Evolutionary conservation across 2,888 invertebrate species (phyloP).

Genomic region (Eupeodes luniger): DNA sequence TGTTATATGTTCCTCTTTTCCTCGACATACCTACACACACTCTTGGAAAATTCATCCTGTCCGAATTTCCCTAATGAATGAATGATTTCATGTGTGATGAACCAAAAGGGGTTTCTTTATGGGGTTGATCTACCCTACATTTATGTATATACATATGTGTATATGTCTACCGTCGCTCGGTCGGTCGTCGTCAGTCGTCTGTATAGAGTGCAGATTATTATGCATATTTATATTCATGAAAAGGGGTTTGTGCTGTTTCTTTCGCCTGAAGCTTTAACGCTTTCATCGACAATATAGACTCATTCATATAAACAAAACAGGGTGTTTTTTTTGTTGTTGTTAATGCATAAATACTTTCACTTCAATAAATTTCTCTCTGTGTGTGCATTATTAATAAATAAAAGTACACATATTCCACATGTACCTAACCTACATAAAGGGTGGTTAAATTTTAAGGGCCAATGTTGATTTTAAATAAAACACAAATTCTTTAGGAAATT

Average conservation of each 20-base stretch:
- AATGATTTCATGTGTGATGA: slow-evolving; percentile 51
- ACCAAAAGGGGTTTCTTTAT: not conserved
- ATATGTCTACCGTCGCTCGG: no score
- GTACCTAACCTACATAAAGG: not conserved
- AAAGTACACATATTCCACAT: no score
- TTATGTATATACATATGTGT: no score
- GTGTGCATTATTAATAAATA: slow-evolving; percentile 66
- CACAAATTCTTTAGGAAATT: no score
- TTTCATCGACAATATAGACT: slow-evolving; percentile 2
- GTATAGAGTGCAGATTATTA: not conserved
- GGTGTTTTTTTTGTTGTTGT: slow-evolving; percentile 23
- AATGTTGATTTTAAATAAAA: no score
- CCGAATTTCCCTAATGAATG: slow-evolving; percentile 49
- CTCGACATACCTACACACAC: no score
- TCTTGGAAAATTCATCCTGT: not conserved
- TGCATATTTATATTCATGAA: slow-evolving; percentile 63
- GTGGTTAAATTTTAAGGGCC: no score
- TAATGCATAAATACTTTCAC: slow-evolving; percentile 43
- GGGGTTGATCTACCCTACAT: no score
- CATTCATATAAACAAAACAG: not conserved
- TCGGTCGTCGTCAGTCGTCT: no score
- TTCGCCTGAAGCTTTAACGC: slow-evolving; percentile 11
- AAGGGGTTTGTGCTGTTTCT: slow-evolving; percentile 43
- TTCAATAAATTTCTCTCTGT: slow-evolving; percentile 67
- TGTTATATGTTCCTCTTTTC: not conserved